A percentile compares a stretch with the other conserved stretches of the same genome.
These are phyloP conservation scores for Torymus texanus DNA, from an alignment of 2,888 invertebrate species.

Conservation along the genomic window DNA sequence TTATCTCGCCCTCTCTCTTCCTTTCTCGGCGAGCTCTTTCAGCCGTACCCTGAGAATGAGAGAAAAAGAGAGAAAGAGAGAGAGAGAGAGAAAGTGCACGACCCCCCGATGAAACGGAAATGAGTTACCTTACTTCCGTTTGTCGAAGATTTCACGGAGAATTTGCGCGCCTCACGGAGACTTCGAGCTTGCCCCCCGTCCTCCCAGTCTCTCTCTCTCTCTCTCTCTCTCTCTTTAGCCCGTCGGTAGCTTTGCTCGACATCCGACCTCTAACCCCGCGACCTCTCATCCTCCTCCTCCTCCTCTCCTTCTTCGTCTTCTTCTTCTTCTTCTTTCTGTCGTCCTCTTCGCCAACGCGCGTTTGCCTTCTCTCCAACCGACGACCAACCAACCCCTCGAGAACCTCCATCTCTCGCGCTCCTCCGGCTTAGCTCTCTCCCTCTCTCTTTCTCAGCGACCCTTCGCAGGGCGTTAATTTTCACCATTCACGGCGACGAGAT, in stretches of 20 bases:
- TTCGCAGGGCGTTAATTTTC: constrained; percentile 40
- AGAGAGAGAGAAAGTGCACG: constrained; percentile 25
- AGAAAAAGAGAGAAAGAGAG: too few species aligned
- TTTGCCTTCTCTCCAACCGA: constrained; percentile 6
- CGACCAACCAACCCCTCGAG: too few species aligned
- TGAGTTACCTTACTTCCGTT: constrained; percentile 69
- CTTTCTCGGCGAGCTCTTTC: not conserved
- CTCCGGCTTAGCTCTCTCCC: constrained; percentile 3
- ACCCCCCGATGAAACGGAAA: constrained; percentile 67
- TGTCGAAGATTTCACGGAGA: constrained; percentile 69
- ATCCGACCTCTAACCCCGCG: constrained; percentile 34
- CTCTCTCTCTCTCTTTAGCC: constrained; percentile 15
- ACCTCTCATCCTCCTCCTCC: not conserved
- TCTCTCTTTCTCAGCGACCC: constrained; percentile 22
- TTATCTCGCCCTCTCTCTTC: not conserved
- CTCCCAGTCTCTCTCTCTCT: constrained; percentile 10
- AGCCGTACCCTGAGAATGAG: too few species aligned
- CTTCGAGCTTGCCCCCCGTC: constrained; percentile 49
- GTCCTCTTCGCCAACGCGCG: constrained; percentile 3
- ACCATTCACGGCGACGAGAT: constrained; percentile 39
- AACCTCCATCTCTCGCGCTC: too few species aligned
- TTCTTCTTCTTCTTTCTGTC: constrained; percentile 5
- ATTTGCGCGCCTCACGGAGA: constrained; percentile 58
- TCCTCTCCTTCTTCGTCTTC: constrained; percentile 18
- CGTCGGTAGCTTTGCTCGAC: constrained; percentile 20